A percentile compares a stretch with the other conserved stretches of the same genome.
phyloP scores from a whole-genome alignment of 2,888 invertebrate genomes.

The Melieria crassipennis region DNA sequence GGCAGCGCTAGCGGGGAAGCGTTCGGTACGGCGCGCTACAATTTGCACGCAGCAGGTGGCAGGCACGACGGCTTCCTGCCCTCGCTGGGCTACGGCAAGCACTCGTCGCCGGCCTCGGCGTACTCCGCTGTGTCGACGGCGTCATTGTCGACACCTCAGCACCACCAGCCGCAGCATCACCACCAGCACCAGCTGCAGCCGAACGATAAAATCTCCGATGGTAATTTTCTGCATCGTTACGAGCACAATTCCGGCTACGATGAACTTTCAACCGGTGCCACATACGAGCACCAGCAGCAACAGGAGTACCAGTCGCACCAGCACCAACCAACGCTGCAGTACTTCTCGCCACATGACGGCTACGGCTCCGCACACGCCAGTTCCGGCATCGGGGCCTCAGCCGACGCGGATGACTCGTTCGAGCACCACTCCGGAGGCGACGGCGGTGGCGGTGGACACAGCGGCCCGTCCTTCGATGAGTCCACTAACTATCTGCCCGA shows the following conservation, averaged over 20 bases:
- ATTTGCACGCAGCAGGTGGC: slow-evolving; percentile 49
- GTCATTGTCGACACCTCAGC: slow-evolving; percentile 32
- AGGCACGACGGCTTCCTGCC: slow-evolving; percentile 51
- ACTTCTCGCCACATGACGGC: slow-evolving; percentile 32
- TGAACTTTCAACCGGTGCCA: slow-evolving; percentile 41
- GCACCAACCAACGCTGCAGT: slow-evolving; percentile 31
- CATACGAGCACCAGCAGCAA: slow-evolving; percentile 35
- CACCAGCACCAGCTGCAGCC: slow-evolving; percentile 39
- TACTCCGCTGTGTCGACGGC: slow-evolving; percentile 42
- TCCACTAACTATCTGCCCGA: slow-evolving; percentile 51
- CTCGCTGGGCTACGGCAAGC: slow-evolving; percentile 45
- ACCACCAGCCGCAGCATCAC: slow-evolving; percentile 32
- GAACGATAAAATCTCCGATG: slow-evolving; percentile 60
- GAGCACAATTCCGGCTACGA: slow-evolving; percentile 54
- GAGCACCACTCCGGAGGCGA: slow-evolving; percentile 10
- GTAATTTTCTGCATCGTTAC: slow-evolving; percentile 60
- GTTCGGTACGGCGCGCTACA: slow-evolving; percentile 50
- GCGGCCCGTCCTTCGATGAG: too few species aligned
- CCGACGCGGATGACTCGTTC: slow-evolving; percentile 16
- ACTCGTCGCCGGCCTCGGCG: slow-evolving; percentile 45
- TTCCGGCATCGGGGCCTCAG: slow-evolving; percentile 18
- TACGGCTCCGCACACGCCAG: slow-evolving; percentile 21
- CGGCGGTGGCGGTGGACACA: slow-evolving; percentile 18
- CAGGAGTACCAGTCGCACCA: slow-evolving; percentile 36
- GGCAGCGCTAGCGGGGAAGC: slow-evolving; percentile 27